Percentiles rank a stretch among this genome's conserved stretches.
phyloP scores from a whole-genome alignment of 2,888 invertebrate genomes.

The Monopis laevigella region DNA sequence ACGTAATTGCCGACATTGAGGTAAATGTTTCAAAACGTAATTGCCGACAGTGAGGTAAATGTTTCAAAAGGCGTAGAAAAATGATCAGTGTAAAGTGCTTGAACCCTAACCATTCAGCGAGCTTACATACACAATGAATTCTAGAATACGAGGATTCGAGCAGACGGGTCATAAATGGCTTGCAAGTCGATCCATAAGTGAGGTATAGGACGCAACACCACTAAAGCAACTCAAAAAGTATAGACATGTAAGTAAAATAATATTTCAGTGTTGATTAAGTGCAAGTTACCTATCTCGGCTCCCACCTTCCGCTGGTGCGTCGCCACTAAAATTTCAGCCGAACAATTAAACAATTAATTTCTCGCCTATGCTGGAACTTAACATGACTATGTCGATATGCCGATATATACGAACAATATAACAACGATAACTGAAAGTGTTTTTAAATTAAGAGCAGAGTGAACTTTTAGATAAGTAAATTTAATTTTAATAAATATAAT shows the following conservation, averaged over 20 bases:
- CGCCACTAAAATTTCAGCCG: conserved; percentile 71
- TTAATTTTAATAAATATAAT: too few relatives aligned
- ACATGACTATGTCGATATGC: too few relatives aligned
- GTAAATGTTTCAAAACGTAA: too few relatives aligned
- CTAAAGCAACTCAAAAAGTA: conserved; percentile 66
- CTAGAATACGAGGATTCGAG: conserved; percentile 60
- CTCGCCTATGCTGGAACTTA: neutral
- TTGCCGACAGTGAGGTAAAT: too few relatives aligned
- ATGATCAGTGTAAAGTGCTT: conserved; percentile 41
- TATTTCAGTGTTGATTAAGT: conserved; percentile 64
- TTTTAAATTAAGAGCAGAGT: too few relatives aligned
- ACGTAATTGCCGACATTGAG: too few relatives aligned
- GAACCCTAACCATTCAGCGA: conserved; percentile 49
- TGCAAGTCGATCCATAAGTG: conserved; percentile 63
- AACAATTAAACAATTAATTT: conserved; percentile 54
- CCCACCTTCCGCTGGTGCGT: conserved; percentile 77
- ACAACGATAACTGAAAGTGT: too few relatives aligned
- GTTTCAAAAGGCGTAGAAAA: conserved; percentile 53
- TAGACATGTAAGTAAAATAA: conserved; percentile 64
- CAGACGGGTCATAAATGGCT: conserved; percentile 53
- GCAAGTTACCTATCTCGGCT: conserved; percentile 75
- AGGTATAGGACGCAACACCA: conserved; percentile 64
- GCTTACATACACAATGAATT: conserved; percentile 65
- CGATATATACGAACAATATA: too few relatives aligned
- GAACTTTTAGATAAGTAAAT: too few relatives aligned